Base-by-base conservation (phyloP, 2,113 vertebrate genomes). In the Polyodon spathula region DNA sequence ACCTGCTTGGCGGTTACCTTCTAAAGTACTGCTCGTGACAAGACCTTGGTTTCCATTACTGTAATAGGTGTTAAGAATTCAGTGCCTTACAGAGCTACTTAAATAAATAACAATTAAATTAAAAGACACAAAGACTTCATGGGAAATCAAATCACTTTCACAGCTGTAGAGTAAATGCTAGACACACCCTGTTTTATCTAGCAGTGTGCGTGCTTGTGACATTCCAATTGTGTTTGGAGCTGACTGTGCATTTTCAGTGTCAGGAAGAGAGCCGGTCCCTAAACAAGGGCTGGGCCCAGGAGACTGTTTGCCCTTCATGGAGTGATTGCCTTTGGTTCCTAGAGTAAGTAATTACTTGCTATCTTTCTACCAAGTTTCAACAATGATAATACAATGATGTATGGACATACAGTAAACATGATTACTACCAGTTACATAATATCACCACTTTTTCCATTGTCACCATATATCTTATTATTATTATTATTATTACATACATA, bases 1-100 rank as follows among this genome's bases (percentile, higher is more conserved):
- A 43, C 5, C 5, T 43, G 4, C n/a, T 1, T 50, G 46, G 11
- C 3, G 46, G 46, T 12, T 12, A 12, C 46, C n/a, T 50, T 50
- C 6, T 50, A 11, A 12, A 50, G 11, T 4, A 50, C 11, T 50
- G 46, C 11, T 50, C n/a, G 6, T 50, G 46, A 50, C 11, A 50
- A 54, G 50, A 60, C 44, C 46, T 58, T 72, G 42, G 10, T 53
- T 73, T 71, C 38, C 8, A 37, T 76, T 66, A 56, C 59, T 15
- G 14, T 59, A 63, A 46, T 64, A 40, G 3, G 16, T 2, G 43
- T n/a, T 51, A 64, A 58, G 58, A 73, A 66, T 64, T n/a, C 4
- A 54, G 15, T 50, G 71, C 55, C 51, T 61, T 61, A 46, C 48
- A 66, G 64, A 48, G 17, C 38, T 48, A 14, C 61, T 65, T 68